These are phyloP conservation scores for Phyllotreta cruciferae DNA, from an alignment of 2,888 invertebrate genomes.

Conservation along the genomic window DNA sequence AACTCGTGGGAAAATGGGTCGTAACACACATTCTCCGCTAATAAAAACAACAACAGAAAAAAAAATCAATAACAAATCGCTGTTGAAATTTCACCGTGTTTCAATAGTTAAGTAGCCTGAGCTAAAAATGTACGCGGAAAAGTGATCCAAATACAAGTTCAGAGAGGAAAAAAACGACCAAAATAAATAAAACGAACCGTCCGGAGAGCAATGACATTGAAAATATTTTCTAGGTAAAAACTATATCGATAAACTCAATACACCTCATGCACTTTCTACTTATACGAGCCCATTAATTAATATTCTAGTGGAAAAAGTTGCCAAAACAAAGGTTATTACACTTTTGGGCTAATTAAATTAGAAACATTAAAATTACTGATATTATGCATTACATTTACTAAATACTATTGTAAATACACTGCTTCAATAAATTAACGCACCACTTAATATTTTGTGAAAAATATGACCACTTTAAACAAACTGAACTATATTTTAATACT, in stretches of 20 bases:
- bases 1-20: conserved; percentile 52
- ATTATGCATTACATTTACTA: too few relatives aligned
- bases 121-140: conserved; percentile 50
- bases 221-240: conserved; percentile 6
- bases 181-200: conserved; percentile 3
- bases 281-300: not conserved
- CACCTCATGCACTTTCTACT: conserved; percentile 13
- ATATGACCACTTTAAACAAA: too few relatives aligned
- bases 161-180: conserved; percentile 12
- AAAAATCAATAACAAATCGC: conserved; percentile 39
- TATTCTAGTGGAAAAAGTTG: conserved; percentile 7
- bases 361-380: not conserved
- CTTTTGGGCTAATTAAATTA: conserved; percentile 3
- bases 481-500: too few relatives aligned
- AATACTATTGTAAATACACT: too few relatives aligned
- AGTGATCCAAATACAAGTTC: conserved; percentile 47
- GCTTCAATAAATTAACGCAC: too few relatives aligned
- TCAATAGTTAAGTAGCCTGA: conserved; percentile 48
- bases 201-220: not conserved
- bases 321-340: conserved; percentile 13
- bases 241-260: conserved; percentile 13
- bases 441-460: too few relatives aligned
- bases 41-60: conserved; percentile 12
- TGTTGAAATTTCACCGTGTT: conserved; percentile 39
- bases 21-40: conserved; percentile 52